Evolutionary conservation across 2,113 vertebrate species (phyloP).

Genomic region (Carassius auratus): DNA sequence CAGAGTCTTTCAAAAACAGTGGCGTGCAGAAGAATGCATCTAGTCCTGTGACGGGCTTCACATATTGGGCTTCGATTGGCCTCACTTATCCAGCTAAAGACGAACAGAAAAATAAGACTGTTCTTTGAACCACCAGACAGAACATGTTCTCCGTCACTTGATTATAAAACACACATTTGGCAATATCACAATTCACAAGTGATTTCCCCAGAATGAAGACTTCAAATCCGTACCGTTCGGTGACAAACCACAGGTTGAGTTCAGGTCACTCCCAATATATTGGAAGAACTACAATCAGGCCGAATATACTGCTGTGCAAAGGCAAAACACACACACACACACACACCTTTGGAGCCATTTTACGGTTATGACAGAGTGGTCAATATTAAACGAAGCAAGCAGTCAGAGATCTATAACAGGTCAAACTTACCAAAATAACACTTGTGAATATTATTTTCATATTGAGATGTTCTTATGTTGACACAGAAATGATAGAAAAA

Average conservation of each 20-base stretch:
- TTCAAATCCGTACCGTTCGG: background rate
- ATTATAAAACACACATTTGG: constrained; percentile 35
- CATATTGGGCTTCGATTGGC: background rate
- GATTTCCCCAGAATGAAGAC: constrained; percentile 16
- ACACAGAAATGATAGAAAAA: too few relatives aligned
- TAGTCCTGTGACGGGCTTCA: constrained; percentile 4
- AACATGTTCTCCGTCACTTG: background rate
- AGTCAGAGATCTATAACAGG: background rate
- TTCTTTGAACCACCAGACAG: background rate
- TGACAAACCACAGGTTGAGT: background rate
- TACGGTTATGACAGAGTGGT: background rate
- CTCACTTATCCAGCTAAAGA: background rate
- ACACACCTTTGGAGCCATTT: background rate
- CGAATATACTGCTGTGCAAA: background rate
- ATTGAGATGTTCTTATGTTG: background rate
- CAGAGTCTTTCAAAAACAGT: constrained; percentile 38
- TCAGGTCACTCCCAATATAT: background rate
- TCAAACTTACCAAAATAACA: background rate
- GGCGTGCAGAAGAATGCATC: constrained; percentile 5
- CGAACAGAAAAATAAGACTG: background rate
- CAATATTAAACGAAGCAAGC: background rate
- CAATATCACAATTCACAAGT: constrained; percentile 37
- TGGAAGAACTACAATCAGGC: background rate
- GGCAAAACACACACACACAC: too few relatives aligned
- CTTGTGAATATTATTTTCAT: background rate